These are phyloP conservation scores for Scyliorhinus canicula DNA, from an alignment of 2,797 vertebrate genomes.

Conservation along the genomic window DNA sequence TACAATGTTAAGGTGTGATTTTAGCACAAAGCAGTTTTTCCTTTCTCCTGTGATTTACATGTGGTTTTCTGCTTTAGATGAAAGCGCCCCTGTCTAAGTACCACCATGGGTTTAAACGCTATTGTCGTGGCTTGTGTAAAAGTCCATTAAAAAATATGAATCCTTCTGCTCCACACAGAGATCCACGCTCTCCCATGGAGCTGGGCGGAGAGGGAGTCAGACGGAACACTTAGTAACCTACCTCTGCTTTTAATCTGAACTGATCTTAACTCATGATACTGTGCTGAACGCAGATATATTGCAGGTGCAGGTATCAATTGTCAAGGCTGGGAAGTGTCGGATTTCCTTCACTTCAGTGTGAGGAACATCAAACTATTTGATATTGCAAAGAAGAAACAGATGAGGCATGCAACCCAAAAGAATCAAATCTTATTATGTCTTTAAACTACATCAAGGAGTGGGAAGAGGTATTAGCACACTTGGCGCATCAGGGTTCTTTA, in stretches of 20 bases:
- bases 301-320: slow-evolving; percentile 21
- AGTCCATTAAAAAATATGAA: slow-evolving; percentile 17
- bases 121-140: background rate
- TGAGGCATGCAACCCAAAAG: background rate
- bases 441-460: background rate
- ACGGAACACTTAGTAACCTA: background rate
- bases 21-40: background rate
- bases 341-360: slow-evolving; percentile 10
- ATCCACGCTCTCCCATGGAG: background rate
- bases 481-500: background rate
- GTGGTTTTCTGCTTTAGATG: background rate
- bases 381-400: background rate
- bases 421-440: slow-evolving; percentile 27
- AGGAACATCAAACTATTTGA: background rate
- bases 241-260: slow-evolving; percentile 14
- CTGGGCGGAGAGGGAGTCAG: background rate
- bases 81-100: background rate
- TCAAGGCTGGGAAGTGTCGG: background rate
- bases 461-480: background rate
- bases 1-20: background rate
- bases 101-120: background rate
- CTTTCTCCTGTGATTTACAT: background rate
- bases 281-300: background rate
- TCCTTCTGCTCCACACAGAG: background rate
- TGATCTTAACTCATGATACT: slow-evolving; percentile 11